Conservation (phyloP, 2,113 vertebrate species). For the Athene noctua region DNA sequence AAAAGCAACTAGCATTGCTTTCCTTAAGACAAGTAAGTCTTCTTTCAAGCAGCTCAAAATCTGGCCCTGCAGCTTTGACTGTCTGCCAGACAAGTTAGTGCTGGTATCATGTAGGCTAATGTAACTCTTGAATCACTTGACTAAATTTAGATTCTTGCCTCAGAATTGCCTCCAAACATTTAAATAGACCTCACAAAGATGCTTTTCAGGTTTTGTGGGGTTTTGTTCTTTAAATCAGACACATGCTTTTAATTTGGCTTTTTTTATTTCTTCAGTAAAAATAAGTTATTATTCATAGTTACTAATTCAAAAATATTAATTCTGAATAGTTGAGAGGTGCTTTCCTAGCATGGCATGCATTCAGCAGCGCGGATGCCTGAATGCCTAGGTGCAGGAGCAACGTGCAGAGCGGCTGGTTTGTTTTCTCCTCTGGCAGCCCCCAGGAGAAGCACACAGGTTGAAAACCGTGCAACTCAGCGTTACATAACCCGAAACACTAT, state of each 20-base stretch:
- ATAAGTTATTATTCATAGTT: neutral
- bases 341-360: rapidly evolving
- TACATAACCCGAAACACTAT: neutral
- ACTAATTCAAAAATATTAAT: neutral
- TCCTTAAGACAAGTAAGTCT: neutral
- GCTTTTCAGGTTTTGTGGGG: constrained; percentile 28
- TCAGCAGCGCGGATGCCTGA: neutral
- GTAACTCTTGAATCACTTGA: constrained; percentile 40
- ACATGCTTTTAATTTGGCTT: neutral
- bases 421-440: neutral
- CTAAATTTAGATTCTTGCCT: constrained; percentile 58
- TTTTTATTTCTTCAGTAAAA: neutral
- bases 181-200: constrained; percentile 28
- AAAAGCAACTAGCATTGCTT: neutral
- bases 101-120: constrained; percentile 44
- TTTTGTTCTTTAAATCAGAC: constrained; percentile 6
- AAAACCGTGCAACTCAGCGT: neutral
- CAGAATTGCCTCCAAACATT: constrained; percentile 39
- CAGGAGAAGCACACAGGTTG: rapidly evolving
- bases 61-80: constrained; percentile 4
- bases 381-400: neutral
- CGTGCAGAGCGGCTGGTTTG: neutral
- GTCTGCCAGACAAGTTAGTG: constrained; percentile 20
- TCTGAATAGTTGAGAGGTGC: neutral
- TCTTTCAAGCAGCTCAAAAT: neutral